Evolutionary conservation across 2,113 vertebrate genomes (phyloP).

Genomic region (Parus major): DNA sequence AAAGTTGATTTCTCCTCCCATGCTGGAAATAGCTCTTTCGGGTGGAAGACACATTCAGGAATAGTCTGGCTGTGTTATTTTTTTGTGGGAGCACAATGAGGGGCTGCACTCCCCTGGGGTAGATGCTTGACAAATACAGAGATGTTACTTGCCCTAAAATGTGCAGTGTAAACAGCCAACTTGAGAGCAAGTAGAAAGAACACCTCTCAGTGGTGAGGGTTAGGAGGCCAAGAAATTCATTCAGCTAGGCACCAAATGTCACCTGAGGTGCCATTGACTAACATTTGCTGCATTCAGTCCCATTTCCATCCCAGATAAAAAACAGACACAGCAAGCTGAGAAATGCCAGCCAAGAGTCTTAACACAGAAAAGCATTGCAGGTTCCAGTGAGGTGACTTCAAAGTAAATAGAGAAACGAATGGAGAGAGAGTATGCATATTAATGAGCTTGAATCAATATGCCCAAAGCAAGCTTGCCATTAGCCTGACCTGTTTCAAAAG

Average conservation of each 20-base stretch:
- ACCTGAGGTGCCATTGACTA: constrained; percentile 15
- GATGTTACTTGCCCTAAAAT: neutral
- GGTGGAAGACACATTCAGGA: neutral
- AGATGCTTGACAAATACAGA: neutral
- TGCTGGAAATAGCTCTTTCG: constrained; percentile 55
- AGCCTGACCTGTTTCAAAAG: constrained; percentile 48
- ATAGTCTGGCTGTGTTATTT: neutral
- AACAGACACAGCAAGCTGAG: neutral
- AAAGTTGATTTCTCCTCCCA: constrained; percentile 37
- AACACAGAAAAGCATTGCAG: constrained; percentile 32
- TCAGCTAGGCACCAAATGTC: constrained; percentile 2
- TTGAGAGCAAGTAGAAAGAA: neutral
- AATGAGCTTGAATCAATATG: constrained; percentile 34
- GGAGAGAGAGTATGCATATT: constrained; percentile 32
- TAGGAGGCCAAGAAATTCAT: constrained; percentile 16
- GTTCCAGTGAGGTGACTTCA: constrained; percentile 41
- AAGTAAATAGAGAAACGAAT: constrained; percentile 51
- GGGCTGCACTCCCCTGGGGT: neutral
- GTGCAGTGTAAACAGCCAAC: neutral
- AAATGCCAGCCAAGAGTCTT: constrained; percentile 38
- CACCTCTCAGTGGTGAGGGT: neutral
- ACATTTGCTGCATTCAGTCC: neutral
- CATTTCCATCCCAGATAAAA: constrained; percentile 10
- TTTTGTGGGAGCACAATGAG: neutral
- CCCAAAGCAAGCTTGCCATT: constrained; percentile 43